A percentile compares a stretch with the other conserved stretches of the same genome.
Evolutionary conservation across 1,140 invertebrate species (phyloP).

Genomic region (Magallana angulata): DNA sequence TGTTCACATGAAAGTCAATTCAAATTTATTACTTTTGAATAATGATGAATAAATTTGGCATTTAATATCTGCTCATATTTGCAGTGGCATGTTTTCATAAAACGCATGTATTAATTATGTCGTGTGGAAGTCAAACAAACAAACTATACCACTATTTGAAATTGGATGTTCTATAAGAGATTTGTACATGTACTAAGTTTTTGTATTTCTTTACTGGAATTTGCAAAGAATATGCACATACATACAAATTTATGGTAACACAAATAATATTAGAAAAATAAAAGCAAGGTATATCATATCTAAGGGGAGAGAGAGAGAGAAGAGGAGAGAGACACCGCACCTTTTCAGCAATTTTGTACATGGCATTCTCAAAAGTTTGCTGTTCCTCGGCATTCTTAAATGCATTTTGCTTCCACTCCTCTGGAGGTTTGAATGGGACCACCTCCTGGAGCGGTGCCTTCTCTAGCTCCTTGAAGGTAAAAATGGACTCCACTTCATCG

Average conservation of each 20-base stretch:
- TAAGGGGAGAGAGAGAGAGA: neutral
- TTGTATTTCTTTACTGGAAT: too few relatives aligned
- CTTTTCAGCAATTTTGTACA: constrained; percentile 27
- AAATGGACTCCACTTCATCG: constrained; percentile 78
- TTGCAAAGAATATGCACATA: too few relatives aligned
- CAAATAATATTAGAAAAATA: too few relatives aligned
- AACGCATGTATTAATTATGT: neutral
- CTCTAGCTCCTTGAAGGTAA: constrained; percentile 78
- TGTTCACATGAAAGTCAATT: neutral
- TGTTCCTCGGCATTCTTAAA: constrained; percentile 4
- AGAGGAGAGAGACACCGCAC: neutral
- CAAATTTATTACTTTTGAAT: too few relatives aligned
- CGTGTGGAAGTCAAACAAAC: too few relatives aligned
- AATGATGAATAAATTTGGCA: too few relatives aligned
- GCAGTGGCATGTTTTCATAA: too few relatives aligned
- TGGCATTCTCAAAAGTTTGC: neutral
- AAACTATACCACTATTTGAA: too few relatives aligned
- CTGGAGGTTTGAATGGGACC: constrained; percentile 72
- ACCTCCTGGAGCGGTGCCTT: constrained; percentile 76
- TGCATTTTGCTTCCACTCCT: constrained; percentile 72
- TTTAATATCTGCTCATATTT: neutral
- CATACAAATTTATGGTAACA: too few relatives aligned
- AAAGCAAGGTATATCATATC: too few relatives aligned
- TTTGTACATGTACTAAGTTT: too few relatives aligned
- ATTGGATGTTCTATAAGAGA: too few relatives aligned